phyloP scores from a whole-genome alignment of 2,888 invertebrate species.

The Torymus tubicola region DNA sequence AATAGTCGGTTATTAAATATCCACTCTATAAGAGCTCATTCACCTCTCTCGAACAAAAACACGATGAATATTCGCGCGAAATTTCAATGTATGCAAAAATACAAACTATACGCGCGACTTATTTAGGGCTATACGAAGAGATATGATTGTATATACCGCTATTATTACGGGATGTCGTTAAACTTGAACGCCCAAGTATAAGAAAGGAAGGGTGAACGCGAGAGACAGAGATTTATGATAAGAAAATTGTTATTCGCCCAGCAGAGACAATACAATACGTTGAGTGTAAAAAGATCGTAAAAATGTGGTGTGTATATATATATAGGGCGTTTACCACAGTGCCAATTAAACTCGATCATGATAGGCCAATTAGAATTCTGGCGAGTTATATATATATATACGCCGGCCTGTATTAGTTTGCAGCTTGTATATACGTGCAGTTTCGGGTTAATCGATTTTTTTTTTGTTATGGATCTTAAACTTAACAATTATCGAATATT shows the following conservation, averaged over 20 bases:
- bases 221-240: conserved; percentile 15
- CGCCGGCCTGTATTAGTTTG: too few relatives aligned
- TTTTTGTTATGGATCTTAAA: too few relatives aligned
- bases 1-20: conserved; percentile 23
- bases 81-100: conserved; percentile 42
- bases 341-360: conserved; percentile 12
- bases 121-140: too few relatives aligned
- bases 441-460: too few relatives aligned
- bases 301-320: background rate
- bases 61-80: conserved; percentile 18
- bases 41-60: background rate
- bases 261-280: background rate
- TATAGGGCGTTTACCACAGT: background rate
- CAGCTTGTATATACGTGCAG: too few relatives aligned
- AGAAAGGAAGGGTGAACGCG: too few relatives aligned
- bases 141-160: background rate
- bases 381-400: too few relatives aligned
- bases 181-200: background rate
- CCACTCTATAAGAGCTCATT: conserved; percentile 5
- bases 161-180: conserved; percentile 14
- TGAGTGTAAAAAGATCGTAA: background rate
- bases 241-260: background rate
- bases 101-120: background rate
- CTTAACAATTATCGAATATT: too few relatives aligned
- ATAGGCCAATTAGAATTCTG: conserved; percentile 3